Evolutionary conservation across 2,113 vertebrate genomes (phyloP).

Genomic region (Rhipidura dahli): DNA sequence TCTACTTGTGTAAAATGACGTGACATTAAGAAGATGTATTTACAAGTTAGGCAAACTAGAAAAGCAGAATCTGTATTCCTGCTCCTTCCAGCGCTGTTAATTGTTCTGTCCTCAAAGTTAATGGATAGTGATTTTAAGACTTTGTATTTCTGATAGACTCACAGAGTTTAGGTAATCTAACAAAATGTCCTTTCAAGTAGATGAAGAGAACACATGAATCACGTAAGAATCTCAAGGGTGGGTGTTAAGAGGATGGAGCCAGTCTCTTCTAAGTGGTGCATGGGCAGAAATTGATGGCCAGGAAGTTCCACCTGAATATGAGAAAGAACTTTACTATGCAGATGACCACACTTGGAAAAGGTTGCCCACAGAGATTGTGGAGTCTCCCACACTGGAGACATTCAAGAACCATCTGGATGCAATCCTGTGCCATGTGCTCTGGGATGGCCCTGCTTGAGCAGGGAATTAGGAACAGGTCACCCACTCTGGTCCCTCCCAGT

Average conservation of each 20-base stretch:
- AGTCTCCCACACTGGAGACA: neutral
- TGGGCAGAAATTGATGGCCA: neutral
- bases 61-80: neutral
- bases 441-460: neutral
- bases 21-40: conserved; percentile 1
- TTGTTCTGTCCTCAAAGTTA: neutral
- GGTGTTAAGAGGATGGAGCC: neutral
- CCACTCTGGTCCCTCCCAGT: neutral
- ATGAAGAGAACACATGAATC: neutral
- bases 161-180: neutral
- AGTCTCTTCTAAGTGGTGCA: neutral
- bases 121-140: conserved; percentile 32
- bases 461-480: neutral
- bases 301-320: neutral
- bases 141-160: conserved; percentile 32
- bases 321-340: neutral
- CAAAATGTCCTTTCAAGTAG: conserved; percentile 8
- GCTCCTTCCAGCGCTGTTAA: conserved; percentile 2
- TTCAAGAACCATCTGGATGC: neutral
- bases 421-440: neutral
- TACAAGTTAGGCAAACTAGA: neutral
- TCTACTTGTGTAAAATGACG: conserved; percentile 37
- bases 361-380: neutral
- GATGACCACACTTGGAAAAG: neutral
- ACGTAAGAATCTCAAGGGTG: neutral